A percentile compares a stretch with the other conserved stretches of the same genome.
These are phyloP conservation scores for Euthynnus affinis DNA, from an alignment of 2,797 vertebrate species.

Conservation along the genomic window DNA sequence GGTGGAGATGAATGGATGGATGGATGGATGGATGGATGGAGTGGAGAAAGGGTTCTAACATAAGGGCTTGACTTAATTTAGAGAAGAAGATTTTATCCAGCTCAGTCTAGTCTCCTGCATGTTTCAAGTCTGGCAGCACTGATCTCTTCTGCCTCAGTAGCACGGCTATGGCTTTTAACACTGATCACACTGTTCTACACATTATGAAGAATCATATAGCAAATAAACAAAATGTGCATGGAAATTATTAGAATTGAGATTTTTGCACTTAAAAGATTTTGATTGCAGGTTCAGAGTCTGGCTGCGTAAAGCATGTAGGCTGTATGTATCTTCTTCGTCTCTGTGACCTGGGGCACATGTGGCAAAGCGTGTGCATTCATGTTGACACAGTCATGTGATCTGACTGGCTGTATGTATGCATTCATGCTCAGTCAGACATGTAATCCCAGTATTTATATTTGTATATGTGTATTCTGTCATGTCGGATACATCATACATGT, in stretches of 20 bases:
- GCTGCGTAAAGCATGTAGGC: slow-evolving; percentile 72
- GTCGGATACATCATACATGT: slow-evolving; percentile 44
- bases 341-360: slow-evolving; percentile 67
- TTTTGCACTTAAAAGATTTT: slow-evolving; percentile 32
- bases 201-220: slow-evolving; percentile 8
- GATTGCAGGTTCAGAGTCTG: slow-evolving; percentile 19
- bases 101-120: slow-evolving; percentile 67
- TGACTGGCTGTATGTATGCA: slow-evolving; percentile 45
- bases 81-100: slow-evolving; percentile 53
- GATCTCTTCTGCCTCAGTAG: slow-evolving; percentile 37
- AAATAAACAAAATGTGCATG: slow-evolving; percentile 59
- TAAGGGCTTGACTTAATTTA: slow-evolving; percentile 44
- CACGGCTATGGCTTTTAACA: slow-evolving; percentile 63
- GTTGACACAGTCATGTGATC: slow-evolving; percentile 64
- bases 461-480: slow-evolving; percentile 60
- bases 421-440: slow-evolving; percentile 70
- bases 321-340: slow-evolving; percentile 61
- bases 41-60: slow-evolving; percentile 27
- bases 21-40: slow-evolving; percentile 19
- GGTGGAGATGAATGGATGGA: slow-evolving; percentile 27
- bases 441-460: slow-evolving; percentile 62
- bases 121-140: slow-evolving; percentile 60
- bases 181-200: slow-evolving; percentile 26
- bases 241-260: slow-evolving; percentile 31
- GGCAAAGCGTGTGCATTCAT: slow-evolving; percentile 67